Conservation (phyloP, 1,140 invertebrate genomes). For the Amyelois transitella region DNA sequence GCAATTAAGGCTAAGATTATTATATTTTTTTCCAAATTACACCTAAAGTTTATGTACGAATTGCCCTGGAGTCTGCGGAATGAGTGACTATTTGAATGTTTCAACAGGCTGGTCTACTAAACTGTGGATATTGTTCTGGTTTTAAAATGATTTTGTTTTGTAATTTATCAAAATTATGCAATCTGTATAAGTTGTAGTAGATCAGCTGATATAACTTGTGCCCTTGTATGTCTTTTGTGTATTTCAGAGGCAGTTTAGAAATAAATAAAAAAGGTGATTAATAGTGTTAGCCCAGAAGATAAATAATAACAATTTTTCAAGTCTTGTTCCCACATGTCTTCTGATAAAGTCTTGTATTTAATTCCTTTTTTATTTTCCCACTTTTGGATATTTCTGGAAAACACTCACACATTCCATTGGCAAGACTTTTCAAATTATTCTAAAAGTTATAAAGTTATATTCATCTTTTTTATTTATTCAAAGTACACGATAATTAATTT, state of each 20-base stretch:
- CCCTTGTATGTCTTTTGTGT: conserved; percentile 18
- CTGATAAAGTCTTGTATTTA: too few relatives aligned
- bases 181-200: conserved; percentile 20
- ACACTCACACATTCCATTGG: too few relatives aligned
- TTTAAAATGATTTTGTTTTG: conserved; percentile 7
- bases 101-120: conserved; percentile 61
- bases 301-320: too few relatives aligned
- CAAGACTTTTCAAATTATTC: too few relatives aligned
- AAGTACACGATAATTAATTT: neutral
- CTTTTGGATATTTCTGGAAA: too few relatives aligned
- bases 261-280: neutral
- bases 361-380: too few relatives aligned
- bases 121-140: conserved; percentile 27
- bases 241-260: conserved; percentile 16
- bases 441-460: too few relatives aligned
- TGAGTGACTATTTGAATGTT: conserved; percentile 73
- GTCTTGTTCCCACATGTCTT: too few relatives aligned
- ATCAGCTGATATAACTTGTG: conserved; percentile 23
- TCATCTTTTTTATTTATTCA: too few relatives aligned
- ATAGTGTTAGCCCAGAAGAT: neutral
- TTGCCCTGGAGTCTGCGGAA: conserved; percentile 31
- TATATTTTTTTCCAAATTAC: conserved; percentile 58
- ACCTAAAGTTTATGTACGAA: conserved; percentile 20
- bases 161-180: conserved; percentile 11
- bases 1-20: conserved; percentile 44